Evolutionary conservation across 2,888 invertebrate species (phyloP).

Genomic region (Drosophila falleni): DNA sequence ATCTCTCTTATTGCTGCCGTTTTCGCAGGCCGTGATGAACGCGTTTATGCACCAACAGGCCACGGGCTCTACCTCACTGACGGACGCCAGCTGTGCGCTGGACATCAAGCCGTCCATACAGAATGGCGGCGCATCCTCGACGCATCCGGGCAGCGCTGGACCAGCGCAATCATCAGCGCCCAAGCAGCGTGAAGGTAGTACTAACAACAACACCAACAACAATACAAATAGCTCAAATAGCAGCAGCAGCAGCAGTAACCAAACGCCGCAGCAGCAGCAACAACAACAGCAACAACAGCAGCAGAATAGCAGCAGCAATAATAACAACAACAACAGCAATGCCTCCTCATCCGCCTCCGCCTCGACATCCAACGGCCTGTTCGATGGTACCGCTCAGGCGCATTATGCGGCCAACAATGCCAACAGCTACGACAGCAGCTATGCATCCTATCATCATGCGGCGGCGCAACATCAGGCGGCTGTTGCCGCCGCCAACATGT

Average conservation of each 20-base stretch:
- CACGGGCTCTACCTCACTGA: conserved; percentile 86
- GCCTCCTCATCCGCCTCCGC: conserved; percentile 61
- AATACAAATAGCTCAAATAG: conserved; percentile 78
- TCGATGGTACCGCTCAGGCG: conserved; percentile 80
- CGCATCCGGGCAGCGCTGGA: conserved; percentile 57
- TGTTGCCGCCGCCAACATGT: conserved; percentile 84
- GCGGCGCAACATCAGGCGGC: conserved; percentile 84
- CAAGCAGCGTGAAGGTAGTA: conserved; percentile 93
- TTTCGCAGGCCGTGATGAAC: conserved; percentile 90
- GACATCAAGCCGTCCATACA: conserved; percentile 88
- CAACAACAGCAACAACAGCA: conserved; percentile 73
- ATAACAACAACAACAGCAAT: conserved; percentile 63
- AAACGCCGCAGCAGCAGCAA: conserved; percentile 77
- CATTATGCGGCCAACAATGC: conserved; percentile 66
- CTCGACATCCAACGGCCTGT: conserved; percentile 77
- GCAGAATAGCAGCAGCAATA: conserved; percentile 70
- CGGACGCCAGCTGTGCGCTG: conserved; percentile 87
- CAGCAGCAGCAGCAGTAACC: conserved; percentile 69
- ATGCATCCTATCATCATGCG: conserved; percentile 83
- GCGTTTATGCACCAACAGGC: conserved; percentile 94
- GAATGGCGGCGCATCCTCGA: conserved; percentile 79
- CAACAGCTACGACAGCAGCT: conserved; percentile 77
- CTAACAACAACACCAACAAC: conserved; percentile 76
- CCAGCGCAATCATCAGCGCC: conserved; percentile 86
- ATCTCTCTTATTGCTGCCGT: not conserved